Evolutionary conservation across 1,140 invertebrate genomes (phyloP).

Genomic region (Drosophila asahinai): DNA sequence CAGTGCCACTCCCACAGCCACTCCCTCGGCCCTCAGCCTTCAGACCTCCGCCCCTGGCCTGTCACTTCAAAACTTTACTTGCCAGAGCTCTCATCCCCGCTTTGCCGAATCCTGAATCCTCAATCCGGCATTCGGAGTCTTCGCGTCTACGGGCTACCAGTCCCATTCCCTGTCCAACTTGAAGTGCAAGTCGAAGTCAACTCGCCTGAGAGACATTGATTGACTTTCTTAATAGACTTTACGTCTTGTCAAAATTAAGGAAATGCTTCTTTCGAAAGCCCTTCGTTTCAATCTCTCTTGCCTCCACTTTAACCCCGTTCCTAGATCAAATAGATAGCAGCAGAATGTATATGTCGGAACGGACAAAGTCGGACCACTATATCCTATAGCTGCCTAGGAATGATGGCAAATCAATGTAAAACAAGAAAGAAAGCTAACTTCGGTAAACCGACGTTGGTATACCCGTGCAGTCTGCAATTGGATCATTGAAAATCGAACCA

Average conservation of each 20-base stretch:
- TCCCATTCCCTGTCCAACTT: conserved; percentile 35
- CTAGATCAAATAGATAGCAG: background rate
- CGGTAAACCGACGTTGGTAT: no score
- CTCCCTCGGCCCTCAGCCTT: background rate
- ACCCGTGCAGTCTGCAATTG: no score
- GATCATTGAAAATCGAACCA: no score
- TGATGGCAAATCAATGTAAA: no score
- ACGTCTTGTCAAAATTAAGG: conserved; percentile 83
- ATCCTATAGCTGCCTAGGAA: no score
- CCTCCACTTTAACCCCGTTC: background rate
- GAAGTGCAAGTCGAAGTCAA: conserved; percentile 67
- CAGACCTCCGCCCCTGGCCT: conserved; percentile 43
- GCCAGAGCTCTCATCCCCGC: conserved; percentile 49
- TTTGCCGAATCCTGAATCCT: conserved; percentile 9
- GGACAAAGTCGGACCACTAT: no score
- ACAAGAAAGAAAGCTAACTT: no score
- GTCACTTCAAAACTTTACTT: conserved; percentile 75
- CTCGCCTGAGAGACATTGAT: conserved; percentile 82
- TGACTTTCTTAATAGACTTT: conserved; percentile 85
- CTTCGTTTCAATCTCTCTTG: conserved; percentile 2
- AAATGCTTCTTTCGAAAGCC: conserved; percentile 53
- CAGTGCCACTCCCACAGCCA: conserved; percentile 33
- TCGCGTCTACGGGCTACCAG: conserved; percentile 24
- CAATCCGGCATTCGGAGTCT: conserved; percentile 33
- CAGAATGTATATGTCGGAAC: no score